Conservation (phyloP, 2,113 vertebrate genomes). For the Gopherus flavomarginatus region DNA sequence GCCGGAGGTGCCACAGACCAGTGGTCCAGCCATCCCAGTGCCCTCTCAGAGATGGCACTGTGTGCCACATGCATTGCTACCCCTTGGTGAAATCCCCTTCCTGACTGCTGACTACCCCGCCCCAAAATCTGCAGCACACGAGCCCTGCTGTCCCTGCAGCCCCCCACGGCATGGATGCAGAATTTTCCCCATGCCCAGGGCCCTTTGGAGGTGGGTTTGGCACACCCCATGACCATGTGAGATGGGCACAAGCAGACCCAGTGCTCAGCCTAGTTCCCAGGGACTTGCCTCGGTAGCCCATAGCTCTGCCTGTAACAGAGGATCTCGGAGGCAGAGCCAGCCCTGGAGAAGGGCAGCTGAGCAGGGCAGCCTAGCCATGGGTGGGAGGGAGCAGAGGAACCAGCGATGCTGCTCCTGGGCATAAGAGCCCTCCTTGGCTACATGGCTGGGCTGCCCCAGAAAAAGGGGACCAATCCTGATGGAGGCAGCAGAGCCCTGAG, state of each 20-base stretch:
- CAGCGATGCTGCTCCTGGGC: too few species aligned
- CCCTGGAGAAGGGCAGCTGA: background rate
- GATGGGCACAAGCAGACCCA: background rate
- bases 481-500: background rate
- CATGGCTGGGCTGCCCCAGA: background rate
- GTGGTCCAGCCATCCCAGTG: too few species aligned
- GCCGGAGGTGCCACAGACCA: background rate
- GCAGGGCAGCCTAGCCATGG: too few species aligned
- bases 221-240: background rate
- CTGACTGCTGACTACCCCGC: background rate
- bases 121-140: background rate
- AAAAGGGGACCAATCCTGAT: background rate
- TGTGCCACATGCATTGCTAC: background rate
- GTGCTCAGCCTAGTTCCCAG: too few species aligned
- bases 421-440: background rate
- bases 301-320: background rate
- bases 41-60: background rate
- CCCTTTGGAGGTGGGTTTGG: background rate
- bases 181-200: background rate
- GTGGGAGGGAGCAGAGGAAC: too few species aligned
- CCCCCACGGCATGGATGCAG: background rate
- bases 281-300: background rate
- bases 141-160: background rate
- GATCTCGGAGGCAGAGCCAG: background rate
- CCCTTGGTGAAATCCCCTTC: background rate